These are phyloP conservation scores for Blastobasis adustella DNA, from an alignment of 2,888 invertebrate species.

Conservation along the genomic window DNA sequence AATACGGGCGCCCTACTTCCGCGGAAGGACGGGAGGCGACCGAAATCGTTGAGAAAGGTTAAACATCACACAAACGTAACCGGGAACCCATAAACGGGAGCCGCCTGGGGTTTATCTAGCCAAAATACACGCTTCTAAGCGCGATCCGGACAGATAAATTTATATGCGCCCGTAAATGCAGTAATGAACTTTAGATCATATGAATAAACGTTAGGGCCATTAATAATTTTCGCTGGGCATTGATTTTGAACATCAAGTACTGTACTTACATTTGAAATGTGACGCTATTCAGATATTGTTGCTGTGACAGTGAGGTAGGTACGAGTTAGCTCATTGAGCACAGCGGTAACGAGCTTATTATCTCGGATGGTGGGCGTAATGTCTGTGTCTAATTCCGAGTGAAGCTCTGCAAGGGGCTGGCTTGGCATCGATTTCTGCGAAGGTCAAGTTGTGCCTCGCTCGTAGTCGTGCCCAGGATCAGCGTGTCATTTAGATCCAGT, in stretches of 20 bases:
- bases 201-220: too few relatives aligned
- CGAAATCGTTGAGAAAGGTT: constrained; percentile 39
- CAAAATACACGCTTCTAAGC: constrained; percentile 20
- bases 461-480: background rate
- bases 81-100: constrained; percentile 15
- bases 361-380: too few relatives aligned
- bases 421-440: constrained; percentile 23
- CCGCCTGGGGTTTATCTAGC: constrained; percentile 23
- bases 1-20: constrained; percentile 44
- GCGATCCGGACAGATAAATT: constrained; percentile 19
- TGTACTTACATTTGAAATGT: too few relatives aligned
- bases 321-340: too few relatives aligned
- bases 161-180: constrained; percentile 15
- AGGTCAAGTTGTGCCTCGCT: constrained; percentile 23
- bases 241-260: too few relatives aligned
- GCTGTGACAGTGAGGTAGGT: too few relatives aligned
- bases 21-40: constrained; percentile 20
- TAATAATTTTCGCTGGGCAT: too few relatives aligned
- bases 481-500: constrained; percentile 4
- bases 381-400: too few relatives aligned
- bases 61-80: constrained; percentile 38
- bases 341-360: too few relatives aligned
- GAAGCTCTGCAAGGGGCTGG: too few relatives aligned
- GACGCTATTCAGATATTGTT: too few relatives aligned
- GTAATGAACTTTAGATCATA: background rate